Base-by-base conservation (phyloP, 2,113 vertebrate species). In the Parus major region DNA sequence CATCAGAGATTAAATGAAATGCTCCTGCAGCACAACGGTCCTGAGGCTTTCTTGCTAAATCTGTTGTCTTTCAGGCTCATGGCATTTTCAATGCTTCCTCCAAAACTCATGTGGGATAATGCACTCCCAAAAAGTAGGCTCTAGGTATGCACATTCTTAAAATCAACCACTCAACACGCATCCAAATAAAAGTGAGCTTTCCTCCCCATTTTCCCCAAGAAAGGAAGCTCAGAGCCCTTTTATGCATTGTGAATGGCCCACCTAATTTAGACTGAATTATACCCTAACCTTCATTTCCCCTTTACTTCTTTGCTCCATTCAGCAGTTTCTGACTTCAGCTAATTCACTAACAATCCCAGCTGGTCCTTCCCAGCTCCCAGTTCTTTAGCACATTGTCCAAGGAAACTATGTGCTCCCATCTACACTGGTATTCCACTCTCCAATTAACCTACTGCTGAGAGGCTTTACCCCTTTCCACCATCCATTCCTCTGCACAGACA, bases 201-300 rank as follows among this genome's bases (percentile, higher is more conserved):
- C 98, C 98, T 98, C 95, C 98, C 98, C 98, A 98, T 98, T 99
- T 98, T 98, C 98, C 98, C 94, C 96, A 52, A 97, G 98, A 99
- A 98, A 98, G 98, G 97, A 98, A 98, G 98, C 98, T 98, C 97
- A 92, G 97, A 96, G 97, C 97, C 98, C 98, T 98, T 99, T 99
- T 98, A 98, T 80, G 93, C 83, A 96, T 97, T 96, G 95, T 99
- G 98, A 99, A 99, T 99, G 97, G 98, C 97, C 97, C 97, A 98
- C 98, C 98, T 99, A 98, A 98, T 98, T 98, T 98, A 98, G 98
- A 97, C 98, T 98, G 98, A 98, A 98, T 98, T 99, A 98, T 98
- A 96, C 97, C 98, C 98, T 97, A 98, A 98, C 98, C 98, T 97
- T 98, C 98, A 98, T 98, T 98, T 98, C 98, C 98, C 98, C 98